Evolutionary conservation across 2,797 vertebrate species (phyloP).

Genomic region (Cynopterus sphinx): DNA sequence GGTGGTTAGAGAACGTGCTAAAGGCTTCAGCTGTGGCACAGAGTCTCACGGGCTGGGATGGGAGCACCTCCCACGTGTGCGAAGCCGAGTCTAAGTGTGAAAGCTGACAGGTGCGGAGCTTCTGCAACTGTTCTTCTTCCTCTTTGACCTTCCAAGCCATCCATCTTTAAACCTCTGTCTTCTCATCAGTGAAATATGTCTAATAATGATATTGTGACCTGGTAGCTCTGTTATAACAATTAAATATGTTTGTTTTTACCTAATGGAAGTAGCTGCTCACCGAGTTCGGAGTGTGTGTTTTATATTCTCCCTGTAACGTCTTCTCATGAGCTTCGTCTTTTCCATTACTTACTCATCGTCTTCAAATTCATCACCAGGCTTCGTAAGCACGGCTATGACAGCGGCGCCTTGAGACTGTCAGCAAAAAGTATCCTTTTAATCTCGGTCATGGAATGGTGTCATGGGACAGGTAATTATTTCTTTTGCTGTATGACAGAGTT

Average conservation of each 20-base stretch:
- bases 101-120: no score
- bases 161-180: not conserved
- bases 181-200: not conserved
- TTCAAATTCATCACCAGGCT: not conserved
- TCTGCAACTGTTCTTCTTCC: not conserved
- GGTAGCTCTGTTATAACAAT: not conserved
- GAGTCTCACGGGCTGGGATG: not conserved
- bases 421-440: not conserved
- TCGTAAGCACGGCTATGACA: not conserved
- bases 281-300: not conserved
- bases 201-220: not conserved
- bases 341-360: not conserved
- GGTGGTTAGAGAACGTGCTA: conserved; percentile 45
- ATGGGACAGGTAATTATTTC: not conserved
- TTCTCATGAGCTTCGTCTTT: not conserved
- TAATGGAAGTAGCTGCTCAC: not conserved
- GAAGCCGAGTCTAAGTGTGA: not conserved
- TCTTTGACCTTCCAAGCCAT: not conserved
- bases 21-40: not conserved
- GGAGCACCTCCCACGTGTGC: not conserved
- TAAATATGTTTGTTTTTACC: not conserved
- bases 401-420: not conserved
- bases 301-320: not conserved
- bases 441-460: not conserved
- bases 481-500: not conserved